These are phyloP conservation scores for Coelopa pilipes DNA, from an alignment of 2,888 invertebrate species.

Conservation along the genomic window DNA sequence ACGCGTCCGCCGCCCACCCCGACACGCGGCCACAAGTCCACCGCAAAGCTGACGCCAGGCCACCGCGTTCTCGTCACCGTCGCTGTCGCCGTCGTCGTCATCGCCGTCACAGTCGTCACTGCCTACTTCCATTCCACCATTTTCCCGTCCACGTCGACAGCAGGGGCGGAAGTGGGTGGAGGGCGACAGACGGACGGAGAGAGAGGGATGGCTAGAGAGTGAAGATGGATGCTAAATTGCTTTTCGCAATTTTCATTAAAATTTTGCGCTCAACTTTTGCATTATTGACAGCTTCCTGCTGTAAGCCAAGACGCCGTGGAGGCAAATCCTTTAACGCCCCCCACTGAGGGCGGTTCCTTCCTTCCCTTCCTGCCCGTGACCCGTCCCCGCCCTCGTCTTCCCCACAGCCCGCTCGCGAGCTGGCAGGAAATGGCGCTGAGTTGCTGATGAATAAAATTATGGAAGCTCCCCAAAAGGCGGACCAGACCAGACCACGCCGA, in stretches of 20 bases:
- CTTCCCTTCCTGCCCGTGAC: neutral
- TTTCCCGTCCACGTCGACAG: neutral
- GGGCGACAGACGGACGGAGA: neutral
- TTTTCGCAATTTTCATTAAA: conserved; percentile 25
- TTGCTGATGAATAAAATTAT: conserved; percentile 14
- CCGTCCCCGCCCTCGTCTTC: neutral
- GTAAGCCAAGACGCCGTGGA: neutral
- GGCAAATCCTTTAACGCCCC: conserved; percentile 1
- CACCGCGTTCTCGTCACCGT: neutral
- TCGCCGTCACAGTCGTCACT: neutral
- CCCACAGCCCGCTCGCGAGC: neutral
- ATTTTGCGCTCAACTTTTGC: conserved; percentile 23
- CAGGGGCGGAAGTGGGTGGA: no score
- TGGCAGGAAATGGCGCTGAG: conserved; percentile 11
- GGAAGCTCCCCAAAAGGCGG: neutral
- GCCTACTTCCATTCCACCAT: neutral
- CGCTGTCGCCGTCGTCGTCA: neutral
- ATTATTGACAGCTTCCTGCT: conserved; percentile 28
- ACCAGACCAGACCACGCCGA: no score
- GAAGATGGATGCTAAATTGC: neutral
- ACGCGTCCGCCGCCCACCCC: neutral
- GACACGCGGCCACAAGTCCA: no score
- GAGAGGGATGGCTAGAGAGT: neutral
- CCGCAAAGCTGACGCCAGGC: neutral
- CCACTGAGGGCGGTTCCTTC: neutral